Percentiles rank a stretch among this genome's conserved stretches.
Conservation (phyloP, 2,888 invertebrate species). For the Actias luna region DNA sequence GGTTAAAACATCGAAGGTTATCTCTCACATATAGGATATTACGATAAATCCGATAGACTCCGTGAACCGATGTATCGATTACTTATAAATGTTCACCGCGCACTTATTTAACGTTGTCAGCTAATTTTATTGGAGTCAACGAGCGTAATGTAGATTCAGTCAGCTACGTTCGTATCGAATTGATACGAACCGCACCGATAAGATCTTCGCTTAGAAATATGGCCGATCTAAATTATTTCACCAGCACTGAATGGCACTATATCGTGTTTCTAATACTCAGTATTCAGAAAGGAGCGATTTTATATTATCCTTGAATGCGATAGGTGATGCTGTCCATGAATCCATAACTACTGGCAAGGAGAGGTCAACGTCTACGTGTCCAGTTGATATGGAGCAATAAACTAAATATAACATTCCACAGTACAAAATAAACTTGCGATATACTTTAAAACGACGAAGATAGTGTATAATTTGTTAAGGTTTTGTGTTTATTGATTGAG, state of each 20-base stretch:
- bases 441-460: no score
- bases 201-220: slow-evolving; percentile 21
- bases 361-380: no score
- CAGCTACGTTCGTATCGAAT: slow-evolving; percentile 7
- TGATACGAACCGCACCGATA: slow-evolving; percentile 56
- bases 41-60: slow-evolving; percentile 59
- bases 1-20: neutral
- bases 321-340: no score
- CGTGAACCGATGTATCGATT: slow-evolving; percentile 74
- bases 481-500: no score
- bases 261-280: neutral
- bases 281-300: no score
- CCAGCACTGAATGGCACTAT: neutral
- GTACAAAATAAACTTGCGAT: no score
- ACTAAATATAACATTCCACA: no score
- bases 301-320: no score
- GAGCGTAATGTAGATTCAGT: slow-evolving; percentile 19
- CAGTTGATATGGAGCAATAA: no score
- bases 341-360: no score
- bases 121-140: slow-evolving; percentile 55
- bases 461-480: no score
- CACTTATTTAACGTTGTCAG: slow-evolving; percentile 73
- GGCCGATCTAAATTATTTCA: slow-evolving; percentile 2
- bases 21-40: neutral
- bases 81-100: slow-evolving; percentile 63